Evolutionary conservation across 2,113 vertebrate genomes (phyloP), one percentile per base, ranked within the genome.

Genomic region (Platanista minor): DNA sequence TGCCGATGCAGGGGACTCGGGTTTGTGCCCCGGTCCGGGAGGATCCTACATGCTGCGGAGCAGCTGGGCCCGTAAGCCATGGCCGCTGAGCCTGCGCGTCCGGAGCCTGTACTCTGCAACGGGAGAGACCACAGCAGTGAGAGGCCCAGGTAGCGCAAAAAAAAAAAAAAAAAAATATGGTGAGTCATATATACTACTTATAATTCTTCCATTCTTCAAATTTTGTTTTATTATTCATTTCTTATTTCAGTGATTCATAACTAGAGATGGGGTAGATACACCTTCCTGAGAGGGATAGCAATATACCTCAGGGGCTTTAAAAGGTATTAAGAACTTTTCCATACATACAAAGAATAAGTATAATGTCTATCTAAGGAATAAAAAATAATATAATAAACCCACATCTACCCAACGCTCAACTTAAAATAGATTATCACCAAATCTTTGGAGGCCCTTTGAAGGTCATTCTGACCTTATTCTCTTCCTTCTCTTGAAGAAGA

Each of bases 211-310:
- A 46, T 57, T 87, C 43, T 82, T 72, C 75, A 69, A 67, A 57
- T 57, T 57, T 86, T 62, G 31, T 78, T 94, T 94, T 62, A 41
- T 91, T 83, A 66, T 62, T 94, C 21, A 87, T 41, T 78, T 87
- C 91, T 69, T 95, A 83, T 66, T 36, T 64, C 21, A 57, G 62
- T 90, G 61, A 87, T 67, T 97, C 81, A 91, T 95, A 77, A 80
- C 69, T 91, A 23, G 39, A 31, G 46, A 87, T 33, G 29, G 36
- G 31, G 25, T 77, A 46, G 75, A 77, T 61, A 71, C 81, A 54
- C 14, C 74, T 97, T 90, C 64, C 23, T 83, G 54, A 85, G 54
- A 96, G 25, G 46, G n/a, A 96, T 25, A 83, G 21, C 52, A 78
- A 31, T 57, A 83, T 33, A 61, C 52, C 41, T 66, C 39, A 87